Evolutionary conservation across 2,797 vertebrate species (phyloP), one percentile per base, ranked within the genome.

Genomic region (Tragopan temminckii): DNA sequence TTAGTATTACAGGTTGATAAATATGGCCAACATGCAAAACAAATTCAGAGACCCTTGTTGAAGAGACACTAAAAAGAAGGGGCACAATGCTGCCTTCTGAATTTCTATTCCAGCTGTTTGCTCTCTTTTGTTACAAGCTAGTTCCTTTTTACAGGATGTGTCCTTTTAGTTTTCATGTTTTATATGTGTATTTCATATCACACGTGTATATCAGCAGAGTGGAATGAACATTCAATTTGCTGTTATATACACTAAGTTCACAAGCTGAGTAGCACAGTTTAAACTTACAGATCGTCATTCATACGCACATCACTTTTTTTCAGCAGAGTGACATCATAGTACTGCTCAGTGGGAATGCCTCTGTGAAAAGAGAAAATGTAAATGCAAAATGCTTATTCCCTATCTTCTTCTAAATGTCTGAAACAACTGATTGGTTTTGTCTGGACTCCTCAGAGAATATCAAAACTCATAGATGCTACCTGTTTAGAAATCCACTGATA

Each of bases 251-350:
- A 76, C 18, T 71, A 55, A 80, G 48, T 55, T 50, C 21, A 46
- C 29, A 43, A 2, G 64, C 17, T 59, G 33, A 3, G 63, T 67
- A 90, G 43, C 1, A 5, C 15, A 48, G 11, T 46, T 63, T 74
- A 80, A 58, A 98, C 98, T 96, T 96, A 98, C 97, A 98, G 85
- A 69, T 98, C 97, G 82, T 98, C 98, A 69, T 98, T 98, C 38
- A 97, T 95, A 46, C 89, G 94, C 81, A 97, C 16, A 58, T 97
- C 93, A 82, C 97, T 98, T 96, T 98, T 99, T 82, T 95, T 98
- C 89, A 95, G 94, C 55, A 94, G 68, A 4, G 92, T 97, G 59
- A 97, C 61, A 62, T 97, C 80, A 77, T 92, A 95, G 57, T 68
- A 93, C 48, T 97, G 97, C 81, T 97, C 69, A 70, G 95, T 85